These are phyloP conservation scores for Apamea anceps DNA, from an alignment of 2,888 invertebrate genomes.

Conservation along the genomic window DNA sequence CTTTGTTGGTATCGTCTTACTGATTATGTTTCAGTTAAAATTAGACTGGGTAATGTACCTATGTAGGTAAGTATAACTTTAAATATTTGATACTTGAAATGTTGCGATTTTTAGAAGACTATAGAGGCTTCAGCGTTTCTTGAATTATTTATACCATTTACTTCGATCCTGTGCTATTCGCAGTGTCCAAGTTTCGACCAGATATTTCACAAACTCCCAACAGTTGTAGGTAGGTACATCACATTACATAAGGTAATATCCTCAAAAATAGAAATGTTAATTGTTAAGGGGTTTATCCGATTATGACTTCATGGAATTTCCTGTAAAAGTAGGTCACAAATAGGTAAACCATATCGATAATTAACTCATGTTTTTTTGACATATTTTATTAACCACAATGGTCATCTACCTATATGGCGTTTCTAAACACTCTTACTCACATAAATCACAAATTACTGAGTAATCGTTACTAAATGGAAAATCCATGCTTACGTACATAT, in stretches of 20 bases:
- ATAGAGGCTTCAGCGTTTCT: neutral
- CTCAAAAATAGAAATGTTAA: neutral
- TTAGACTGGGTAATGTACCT: slow-evolving; percentile 17
- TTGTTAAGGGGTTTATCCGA: slow-evolving; percentile 9
- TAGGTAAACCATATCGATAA: neutral
- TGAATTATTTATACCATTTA: slow-evolving; percentile 1
- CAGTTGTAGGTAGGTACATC: neutral
- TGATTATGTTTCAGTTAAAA: slow-evolving; percentile 43
- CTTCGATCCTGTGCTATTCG: neutral
- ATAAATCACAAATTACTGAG: slow-evolving; percentile 6
- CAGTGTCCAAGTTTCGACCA: neutral
- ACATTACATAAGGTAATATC: neutral
- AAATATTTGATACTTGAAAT: slow-evolving; percentile 5
- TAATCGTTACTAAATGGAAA: slow-evolving; percentile 36
- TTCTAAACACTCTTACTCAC: slow-evolving; percentile 19
- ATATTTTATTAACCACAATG: slow-evolving; percentile 15
- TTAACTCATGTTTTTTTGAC: slow-evolving; percentile 9
- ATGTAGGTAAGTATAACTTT: slow-evolving; percentile 5
- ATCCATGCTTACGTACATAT: slow-evolving; percentile 10
- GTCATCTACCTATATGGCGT: neutral
- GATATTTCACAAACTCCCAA: neutral
- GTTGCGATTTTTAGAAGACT: neutral
- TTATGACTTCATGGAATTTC: slow-evolving; percentile 26
- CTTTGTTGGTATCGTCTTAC: slow-evolving; percentile 63
- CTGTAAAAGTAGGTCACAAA: slow-evolving; percentile 7